These are phyloP conservation scores for Littorina saxatilis DNA, from an alignment of 1,140 invertebrate species.

Conservation along the genomic window DNA sequence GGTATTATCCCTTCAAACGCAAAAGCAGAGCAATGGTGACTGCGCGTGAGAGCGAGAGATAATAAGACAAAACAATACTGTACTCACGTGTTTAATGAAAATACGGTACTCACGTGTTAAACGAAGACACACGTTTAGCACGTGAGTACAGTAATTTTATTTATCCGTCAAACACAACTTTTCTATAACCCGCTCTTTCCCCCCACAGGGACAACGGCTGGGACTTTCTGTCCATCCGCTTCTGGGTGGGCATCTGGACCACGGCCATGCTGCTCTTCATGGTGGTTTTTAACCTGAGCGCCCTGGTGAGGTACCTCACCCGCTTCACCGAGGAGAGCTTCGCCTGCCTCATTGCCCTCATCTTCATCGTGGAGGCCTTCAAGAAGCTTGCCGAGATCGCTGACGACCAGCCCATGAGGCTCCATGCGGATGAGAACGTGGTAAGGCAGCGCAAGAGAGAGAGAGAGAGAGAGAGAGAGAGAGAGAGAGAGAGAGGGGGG, in stretches of 20 bases:
- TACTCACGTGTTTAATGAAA: no score
- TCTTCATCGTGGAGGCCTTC: conserved; percentile 98
- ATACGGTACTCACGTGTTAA: no score
- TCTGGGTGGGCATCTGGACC: conserved; percentile 97
- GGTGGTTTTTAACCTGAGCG: conserved; percentile 96
- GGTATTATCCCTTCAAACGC: no score
- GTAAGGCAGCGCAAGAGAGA: no score
- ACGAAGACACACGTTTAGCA: no score
- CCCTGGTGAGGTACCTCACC: conserved; percentile 98
- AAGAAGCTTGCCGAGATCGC: conserved; percentile 75
- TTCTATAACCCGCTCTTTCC: no score
- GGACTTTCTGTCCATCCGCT: conserved; percentile 94
- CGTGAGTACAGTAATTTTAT: no score
- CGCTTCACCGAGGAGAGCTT: conserved; percentile 99
- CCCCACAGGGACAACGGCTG: conserved; percentile 83
- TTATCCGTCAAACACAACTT: no score
- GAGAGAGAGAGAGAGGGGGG: neutral
- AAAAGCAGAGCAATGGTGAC: no score
- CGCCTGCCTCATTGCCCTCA: conserved; percentile 97
- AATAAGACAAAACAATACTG: no score
- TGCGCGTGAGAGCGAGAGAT: no score
- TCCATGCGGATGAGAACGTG: conserved; percentile 30
- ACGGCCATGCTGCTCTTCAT: conserved; percentile 91
- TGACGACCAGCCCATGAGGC: conserved; percentile 32
- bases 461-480: no score